phyloP scores from a whole-genome alignment of 2,888 invertebrate genomes.

The Drosophila limbata region DNA sequence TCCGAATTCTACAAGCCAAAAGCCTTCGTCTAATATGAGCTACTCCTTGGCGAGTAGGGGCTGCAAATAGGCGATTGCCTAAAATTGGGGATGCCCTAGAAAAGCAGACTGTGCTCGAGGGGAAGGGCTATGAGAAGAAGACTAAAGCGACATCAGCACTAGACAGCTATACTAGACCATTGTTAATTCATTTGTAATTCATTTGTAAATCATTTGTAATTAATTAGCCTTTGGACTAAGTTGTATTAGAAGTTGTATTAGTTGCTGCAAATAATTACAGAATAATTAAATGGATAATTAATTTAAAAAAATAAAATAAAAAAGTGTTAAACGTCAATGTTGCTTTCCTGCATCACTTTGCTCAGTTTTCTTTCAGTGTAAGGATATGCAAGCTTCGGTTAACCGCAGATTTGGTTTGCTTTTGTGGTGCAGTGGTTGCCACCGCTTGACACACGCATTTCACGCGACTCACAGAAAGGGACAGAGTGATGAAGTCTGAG shows the following conservation, averaged over 20 bases:
- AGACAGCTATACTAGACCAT: no score
- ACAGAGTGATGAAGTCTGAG: neutral
- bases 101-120: neutral
- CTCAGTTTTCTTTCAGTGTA: neutral
- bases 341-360: no score
- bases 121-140: neutral
- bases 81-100: neutral
- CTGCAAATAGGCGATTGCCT: neutral
- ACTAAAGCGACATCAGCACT: neutral
- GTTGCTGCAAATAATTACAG: no score
- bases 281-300: no score
- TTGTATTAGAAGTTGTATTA: no score
- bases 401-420: constrained; percentile 29
- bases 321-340: no score
- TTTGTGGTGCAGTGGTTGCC: constrained; percentile 32
- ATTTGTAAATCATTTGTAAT: no score
- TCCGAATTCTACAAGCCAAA: neutral
- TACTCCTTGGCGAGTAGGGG: neutral
- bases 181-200: no score
- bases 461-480: neutral
- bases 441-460: constrained; percentile 59
- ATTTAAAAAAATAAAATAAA: no score
- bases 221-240: no score
- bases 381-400: constrained; percentile 12
- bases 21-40: neutral